Conservation (phyloP, 2,888 invertebrate species). For the Cephalotes varians region DNA sequence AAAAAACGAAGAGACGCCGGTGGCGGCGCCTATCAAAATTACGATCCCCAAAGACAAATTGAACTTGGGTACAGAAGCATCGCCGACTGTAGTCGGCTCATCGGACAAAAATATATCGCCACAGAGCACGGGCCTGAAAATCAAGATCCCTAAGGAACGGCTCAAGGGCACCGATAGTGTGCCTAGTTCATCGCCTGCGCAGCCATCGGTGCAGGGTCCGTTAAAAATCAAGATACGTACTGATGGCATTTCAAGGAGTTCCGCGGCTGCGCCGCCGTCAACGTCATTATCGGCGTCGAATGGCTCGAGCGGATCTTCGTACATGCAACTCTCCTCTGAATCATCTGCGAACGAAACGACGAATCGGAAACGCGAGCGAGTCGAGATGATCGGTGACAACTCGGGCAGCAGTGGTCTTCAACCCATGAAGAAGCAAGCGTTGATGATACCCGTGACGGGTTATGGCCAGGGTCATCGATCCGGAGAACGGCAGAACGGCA, state of each 20-base stretch:
- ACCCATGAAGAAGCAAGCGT: constrained; percentile 71
- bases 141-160: constrained; percentile 93
- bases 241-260: constrained; percentile 88
- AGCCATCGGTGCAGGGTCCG: constrained; percentile 75
- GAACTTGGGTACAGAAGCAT: constrained; percentile 80
- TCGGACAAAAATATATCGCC: constrained; percentile 71
- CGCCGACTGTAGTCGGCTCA: constrained; percentile 56
- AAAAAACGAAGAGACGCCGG: constrained; percentile 89
- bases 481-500: constrained; percentile 83
- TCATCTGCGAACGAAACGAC: constrained; percentile 58
- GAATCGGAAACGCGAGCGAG: constrained; percentile 84
- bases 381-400: constrained; percentile 84
- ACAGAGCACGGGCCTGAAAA: constrained; percentile 88
- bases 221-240: constrained; percentile 94
- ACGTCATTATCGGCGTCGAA: constrained; percentile 49
- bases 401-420: constrained; percentile 72
- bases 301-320: constrained; percentile 59
- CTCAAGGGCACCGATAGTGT: constrained; percentile 87
- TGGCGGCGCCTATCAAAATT: constrained; percentile 86
- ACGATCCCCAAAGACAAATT: constrained; percentile 89
- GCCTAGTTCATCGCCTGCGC: constrained; percentile 82
- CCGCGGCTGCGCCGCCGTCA: constrained; percentile 66
- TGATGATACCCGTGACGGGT: constrained; percentile 64
- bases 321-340: constrained; percentile 53
- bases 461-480: constrained; percentile 74